Conservation (phyloP, 2,113 vertebrate genomes). For the Rousettus leschenaultii region DNA sequence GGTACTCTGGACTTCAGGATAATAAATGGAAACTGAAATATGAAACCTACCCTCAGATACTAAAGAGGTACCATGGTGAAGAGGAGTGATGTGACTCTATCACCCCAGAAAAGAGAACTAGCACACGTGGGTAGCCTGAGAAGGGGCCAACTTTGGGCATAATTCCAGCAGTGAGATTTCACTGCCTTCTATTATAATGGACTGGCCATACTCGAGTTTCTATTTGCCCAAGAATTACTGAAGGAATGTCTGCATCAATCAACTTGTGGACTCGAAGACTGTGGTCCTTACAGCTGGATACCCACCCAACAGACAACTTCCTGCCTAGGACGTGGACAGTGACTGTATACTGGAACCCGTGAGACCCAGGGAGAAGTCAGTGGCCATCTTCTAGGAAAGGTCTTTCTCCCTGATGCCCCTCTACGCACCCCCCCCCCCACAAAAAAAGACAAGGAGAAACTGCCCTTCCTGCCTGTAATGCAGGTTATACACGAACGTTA, state of each 20-base stretch:
- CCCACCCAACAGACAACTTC: not conserved
- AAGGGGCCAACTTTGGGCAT: not conserved
- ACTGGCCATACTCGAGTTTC: not conserved
- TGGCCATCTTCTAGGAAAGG: not conserved
- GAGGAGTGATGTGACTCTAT: rapidly evolving
- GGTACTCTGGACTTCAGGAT: not conserved
- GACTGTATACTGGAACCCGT: not conserved
- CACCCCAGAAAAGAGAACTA: not conserved
- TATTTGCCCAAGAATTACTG: not conserved
- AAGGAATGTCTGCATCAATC: not conserved
- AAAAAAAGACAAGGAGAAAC: not conserved
- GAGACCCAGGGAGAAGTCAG: not conserved
- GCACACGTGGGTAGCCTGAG: rapidly evolving
- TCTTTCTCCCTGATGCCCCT: not conserved
- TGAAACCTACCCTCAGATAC: not conserved
- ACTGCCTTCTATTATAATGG: not conserved
- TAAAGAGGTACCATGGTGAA: not conserved
- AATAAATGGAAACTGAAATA: not conserved
- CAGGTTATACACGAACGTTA: not conserved
- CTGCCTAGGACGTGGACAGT: not conserved
- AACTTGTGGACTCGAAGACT: not conserved
- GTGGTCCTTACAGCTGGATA: not conserved
- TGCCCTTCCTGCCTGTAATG: not conserved
- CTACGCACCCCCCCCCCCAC: rapidly evolving
- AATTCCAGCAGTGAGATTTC: not conserved